phyloP scores from a whole-genome alignment of 2,888 invertebrate species.

The Digitonthophagus gazella region DNA sequence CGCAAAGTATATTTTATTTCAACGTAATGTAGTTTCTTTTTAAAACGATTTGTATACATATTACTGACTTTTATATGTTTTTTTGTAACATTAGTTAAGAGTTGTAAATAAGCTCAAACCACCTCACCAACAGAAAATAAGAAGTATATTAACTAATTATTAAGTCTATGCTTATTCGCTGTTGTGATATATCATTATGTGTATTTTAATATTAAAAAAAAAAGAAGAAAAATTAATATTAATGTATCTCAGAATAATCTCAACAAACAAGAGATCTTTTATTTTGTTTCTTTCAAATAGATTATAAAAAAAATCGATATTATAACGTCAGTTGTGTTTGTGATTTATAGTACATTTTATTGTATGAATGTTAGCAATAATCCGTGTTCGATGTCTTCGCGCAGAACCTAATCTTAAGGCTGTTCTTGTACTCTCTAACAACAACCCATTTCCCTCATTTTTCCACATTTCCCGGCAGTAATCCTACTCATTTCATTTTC shows the following conservation, averaged over 20 bases:
- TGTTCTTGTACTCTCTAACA: slow-evolving; percentile 10
- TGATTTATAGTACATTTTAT: slow-evolving; percentile 27
- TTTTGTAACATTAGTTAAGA: background rate
- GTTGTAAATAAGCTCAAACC: slow-evolving; percentile 16
- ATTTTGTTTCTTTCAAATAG: background rate
- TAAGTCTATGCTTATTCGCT: slow-evolving; percentile 3
- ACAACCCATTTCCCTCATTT: slow-evolving; percentile 2
- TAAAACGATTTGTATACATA: slow-evolving; percentile 12
- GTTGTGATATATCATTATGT: slow-evolving; percentile 9
- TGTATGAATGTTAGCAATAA: slow-evolving; percentile 27
- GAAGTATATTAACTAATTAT: slow-evolving; percentile 1
- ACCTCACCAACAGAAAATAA: background rate
- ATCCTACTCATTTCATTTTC: slow-evolving; percentile 1
- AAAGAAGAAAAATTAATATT: background rate
- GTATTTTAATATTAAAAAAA: slow-evolving; percentile 13
- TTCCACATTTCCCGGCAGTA: slow-evolving; percentile 7
- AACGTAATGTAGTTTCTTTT: slow-evolving; percentile 23
- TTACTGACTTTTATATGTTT: slow-evolving; percentile 22
- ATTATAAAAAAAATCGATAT: background rate
- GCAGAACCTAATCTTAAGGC: slow-evolving; percentile 8
- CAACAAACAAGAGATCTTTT: slow-evolving; percentile 11
- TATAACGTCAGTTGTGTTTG: slow-evolving; percentile 27
- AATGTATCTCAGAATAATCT: slow-evolving; percentile 9
- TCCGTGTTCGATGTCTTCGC: slow-evolving; percentile 21
- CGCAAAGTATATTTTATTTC: slow-evolving; percentile 23